phyloP scores from a whole-genome alignment of 2,797 vertebrate genomes.

The Astyanax mexicanus region DNA sequence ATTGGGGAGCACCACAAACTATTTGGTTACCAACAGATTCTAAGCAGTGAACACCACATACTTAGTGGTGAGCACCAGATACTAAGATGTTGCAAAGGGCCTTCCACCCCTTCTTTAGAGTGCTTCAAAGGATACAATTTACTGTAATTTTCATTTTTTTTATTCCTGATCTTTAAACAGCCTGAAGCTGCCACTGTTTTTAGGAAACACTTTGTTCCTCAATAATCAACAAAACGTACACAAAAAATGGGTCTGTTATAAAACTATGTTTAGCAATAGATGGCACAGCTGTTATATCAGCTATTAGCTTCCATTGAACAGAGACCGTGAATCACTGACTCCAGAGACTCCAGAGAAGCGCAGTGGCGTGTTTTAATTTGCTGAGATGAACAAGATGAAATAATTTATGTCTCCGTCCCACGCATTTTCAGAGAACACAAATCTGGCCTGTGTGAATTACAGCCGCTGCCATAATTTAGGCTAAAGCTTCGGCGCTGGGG shows the following conservation, averaged over 20 bases:
- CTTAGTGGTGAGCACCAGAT: too few relatives aligned
- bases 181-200: too few relatives aligned
- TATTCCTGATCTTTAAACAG: too few relatives aligned
- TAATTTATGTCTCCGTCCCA: conserved; percentile 54
- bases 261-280: conserved; percentile 39
- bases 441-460: conserved; percentile 53
- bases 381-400: conserved; percentile 56
- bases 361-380: conserved; percentile 48
- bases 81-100: too few relatives aligned
- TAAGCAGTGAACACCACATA: too few relatives aligned
- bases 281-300: conserved; percentile 40
- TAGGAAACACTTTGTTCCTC: conserved; percentile 49
- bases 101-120: too few relatives aligned
- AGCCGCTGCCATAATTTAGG: conserved; percentile 51
- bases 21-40: too few relatives aligned
- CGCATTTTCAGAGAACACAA: conserved; percentile 48
- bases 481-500: conserved; percentile 39
- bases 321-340: conserved; percentile 35
- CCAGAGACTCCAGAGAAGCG: conserved; percentile 24
- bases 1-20: too few relatives aligned
- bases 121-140: too few relatives aligned
- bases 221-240: conserved; percentile 44
- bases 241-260: conserved; percentile 24
- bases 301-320: conserved; percentile 27
- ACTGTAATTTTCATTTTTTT: too few relatives aligned